phyloP scores from a whole-genome alignment of 2,113 vertebrate genomes.

The Equus przewalskii region DNA sequence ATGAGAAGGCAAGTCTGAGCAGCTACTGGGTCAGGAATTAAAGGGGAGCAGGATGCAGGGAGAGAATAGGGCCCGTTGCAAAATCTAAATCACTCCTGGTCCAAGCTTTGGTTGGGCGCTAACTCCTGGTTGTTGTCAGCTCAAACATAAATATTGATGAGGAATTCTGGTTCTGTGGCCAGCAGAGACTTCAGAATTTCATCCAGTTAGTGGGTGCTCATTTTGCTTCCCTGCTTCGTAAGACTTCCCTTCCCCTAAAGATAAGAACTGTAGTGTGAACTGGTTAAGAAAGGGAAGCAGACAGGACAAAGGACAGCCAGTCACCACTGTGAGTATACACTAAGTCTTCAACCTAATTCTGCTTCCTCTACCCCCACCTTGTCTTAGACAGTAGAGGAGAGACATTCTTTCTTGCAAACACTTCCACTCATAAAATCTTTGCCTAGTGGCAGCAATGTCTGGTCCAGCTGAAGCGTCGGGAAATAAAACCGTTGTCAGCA shows the following conservation, averaged over 20 bases:
- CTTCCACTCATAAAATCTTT: neutral
- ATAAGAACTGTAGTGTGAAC: neutral
- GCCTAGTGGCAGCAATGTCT: neutral
- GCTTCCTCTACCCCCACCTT: neutral
- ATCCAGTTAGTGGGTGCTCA: neutral
- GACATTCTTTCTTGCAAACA: neutral
- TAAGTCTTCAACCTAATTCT: conserved; percentile 1
- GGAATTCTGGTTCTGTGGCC: neutral
- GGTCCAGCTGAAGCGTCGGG: neutral
- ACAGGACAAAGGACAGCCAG: neutral
- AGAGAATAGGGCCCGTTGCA: neutral
- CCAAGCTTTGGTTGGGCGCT: neutral
- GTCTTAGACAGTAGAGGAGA: neutral
- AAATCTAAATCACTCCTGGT: neutral
- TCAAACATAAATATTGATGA: neutral
- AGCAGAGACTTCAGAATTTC: neutral
- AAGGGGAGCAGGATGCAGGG: neutral
- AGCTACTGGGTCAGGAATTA: neutral
- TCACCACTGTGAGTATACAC: neutral
- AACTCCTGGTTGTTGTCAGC: neutral
- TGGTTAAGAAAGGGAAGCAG: neutral
- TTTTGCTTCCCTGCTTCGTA: neutral
- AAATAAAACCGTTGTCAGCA: neutral
- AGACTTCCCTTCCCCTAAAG: neutral
- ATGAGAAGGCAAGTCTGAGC: neutral